Conservation (phyloP, 2,888 invertebrate genomes). For the Operophtera brumata region DNA sequence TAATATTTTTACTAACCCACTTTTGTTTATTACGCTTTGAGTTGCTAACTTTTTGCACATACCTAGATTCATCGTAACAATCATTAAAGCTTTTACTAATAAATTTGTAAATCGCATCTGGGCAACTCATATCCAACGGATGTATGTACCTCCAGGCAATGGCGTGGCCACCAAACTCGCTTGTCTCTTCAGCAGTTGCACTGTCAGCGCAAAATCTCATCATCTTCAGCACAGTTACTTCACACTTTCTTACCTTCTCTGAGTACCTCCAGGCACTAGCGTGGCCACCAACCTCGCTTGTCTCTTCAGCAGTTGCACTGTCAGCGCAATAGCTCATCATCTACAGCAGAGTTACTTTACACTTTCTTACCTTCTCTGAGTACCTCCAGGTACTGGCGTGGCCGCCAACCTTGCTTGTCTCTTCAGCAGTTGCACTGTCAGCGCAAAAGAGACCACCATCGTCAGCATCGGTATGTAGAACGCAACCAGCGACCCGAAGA, state of each 20-base stretch:
- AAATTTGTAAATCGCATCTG: no score
- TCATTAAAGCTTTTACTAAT: no score
- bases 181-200: constrained; percentile 90
- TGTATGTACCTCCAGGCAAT: constrained; percentile 70
- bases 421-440: constrained; percentile 92
- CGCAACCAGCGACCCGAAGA: constrained; percentile 94
- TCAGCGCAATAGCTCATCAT: constrained; percentile 95
- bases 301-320: constrained; percentile 91
- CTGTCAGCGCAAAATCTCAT: constrained; percentile 94
- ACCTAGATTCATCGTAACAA: no score
- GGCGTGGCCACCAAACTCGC: constrained; percentile 84
- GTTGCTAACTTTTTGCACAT: no score
- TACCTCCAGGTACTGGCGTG: constrained; percentile 70
- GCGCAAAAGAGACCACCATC: constrained; percentile 95
- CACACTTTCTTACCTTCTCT: constrained; percentile 57
- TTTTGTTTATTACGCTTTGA: no score
- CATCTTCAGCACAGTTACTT: constrained; percentile 92
- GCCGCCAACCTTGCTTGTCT: constrained; percentile 88
- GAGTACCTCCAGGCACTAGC: constrained; percentile 69
- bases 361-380: constrained; percentile 61
- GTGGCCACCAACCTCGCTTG: constrained; percentile 86
- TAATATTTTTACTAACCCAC: no score
- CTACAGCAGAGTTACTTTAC: constrained; percentile 84
- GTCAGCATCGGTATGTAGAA: constrained; percentile 98
- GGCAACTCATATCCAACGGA: no score